Percentiles rank a stretch among this genome's conserved stretches.
phyloP scores from a whole-genome alignment of 2,888 invertebrate species.

The Dasypolia templi region DNA sequence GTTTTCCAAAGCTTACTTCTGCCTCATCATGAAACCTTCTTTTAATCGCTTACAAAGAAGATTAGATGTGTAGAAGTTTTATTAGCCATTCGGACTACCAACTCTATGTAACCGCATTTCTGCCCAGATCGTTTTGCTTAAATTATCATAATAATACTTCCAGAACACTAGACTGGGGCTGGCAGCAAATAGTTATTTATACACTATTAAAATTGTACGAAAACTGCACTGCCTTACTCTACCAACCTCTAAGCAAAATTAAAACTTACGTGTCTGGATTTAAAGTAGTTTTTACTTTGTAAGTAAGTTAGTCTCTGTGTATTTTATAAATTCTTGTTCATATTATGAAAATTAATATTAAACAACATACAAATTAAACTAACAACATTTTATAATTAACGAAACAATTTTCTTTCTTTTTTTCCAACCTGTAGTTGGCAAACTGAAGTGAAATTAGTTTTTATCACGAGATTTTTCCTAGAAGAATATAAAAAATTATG shows the following conservation, averaged over 20 bases:
- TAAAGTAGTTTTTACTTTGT: conserved; percentile 24
- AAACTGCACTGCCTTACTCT: conserved; percentile 24
- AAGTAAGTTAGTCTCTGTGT: not conserved
- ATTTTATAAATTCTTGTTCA: conserved; percentile 35
- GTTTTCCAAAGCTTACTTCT: not conserved
- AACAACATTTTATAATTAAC: not conserved
- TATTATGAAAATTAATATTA: conserved; percentile 30
- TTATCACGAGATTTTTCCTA: conserved; percentile 26
- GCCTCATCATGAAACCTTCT: not conserved
- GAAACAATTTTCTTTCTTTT: conserved; percentile 11
- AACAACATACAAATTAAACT: conserved; percentile 20
- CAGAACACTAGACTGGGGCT: not conserved
- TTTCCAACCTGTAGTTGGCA: conserved; percentile 31
- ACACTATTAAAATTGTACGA: conserved; percentile 31
- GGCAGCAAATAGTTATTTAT: conserved; percentile 29
- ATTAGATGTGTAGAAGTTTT: not conserved
- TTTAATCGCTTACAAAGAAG: not conserved
- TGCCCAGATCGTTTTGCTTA: not conserved
- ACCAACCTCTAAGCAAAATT: not conserved
- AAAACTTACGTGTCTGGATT: not conserved
- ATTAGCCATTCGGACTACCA: not conserved
- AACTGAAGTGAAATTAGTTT: conserved; percentile 39
- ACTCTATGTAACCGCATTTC: not conserved
- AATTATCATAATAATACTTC: conserved; percentile 4
- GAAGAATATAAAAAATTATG: conserved; percentile 28